Evolutionary conservation across 1,140 invertebrate species (phyloP).

Genomic region (Pseudomyrmex concolor): DNA sequence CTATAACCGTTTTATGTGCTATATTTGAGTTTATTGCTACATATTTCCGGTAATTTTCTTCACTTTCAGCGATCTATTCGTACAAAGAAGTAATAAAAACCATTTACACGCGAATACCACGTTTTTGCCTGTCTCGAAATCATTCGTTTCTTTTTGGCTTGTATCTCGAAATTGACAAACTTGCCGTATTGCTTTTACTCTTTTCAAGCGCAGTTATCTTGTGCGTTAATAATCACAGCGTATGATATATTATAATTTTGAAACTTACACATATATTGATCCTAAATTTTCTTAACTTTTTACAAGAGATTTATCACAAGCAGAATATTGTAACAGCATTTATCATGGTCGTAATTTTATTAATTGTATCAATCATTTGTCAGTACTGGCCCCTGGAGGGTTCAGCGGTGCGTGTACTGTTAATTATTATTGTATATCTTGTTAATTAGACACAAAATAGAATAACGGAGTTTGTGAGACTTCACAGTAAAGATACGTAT

Average conservation of each 20-base stretch:
- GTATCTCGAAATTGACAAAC: slow-evolving; percentile 16
- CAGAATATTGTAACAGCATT: slow-evolving; percentile 53
- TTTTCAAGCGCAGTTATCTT: not conserved
- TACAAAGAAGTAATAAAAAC: slow-evolving; percentile 27
- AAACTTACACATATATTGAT: not conserved
- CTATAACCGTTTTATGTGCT: slow-evolving; percentile 61
- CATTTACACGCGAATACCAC: slow-evolving; percentile 13
- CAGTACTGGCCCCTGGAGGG: slow-evolving; percentile 69
- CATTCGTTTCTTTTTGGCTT: slow-evolving; percentile 23
- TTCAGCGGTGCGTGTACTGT: slow-evolving; percentile 26
- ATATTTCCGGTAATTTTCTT: slow-evolving; percentile 38
- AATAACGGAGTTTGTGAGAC: slow-evolving; percentile 3
- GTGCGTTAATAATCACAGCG: not conserved
- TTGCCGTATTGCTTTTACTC: slow-evolving; percentile 53
- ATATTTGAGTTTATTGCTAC: slow-evolving; percentile 67
- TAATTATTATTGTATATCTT: slow-evolving; percentile 56
- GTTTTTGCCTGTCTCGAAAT: slow-evolving; percentile 44
- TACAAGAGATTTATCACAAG: slow-evolving; percentile 43
- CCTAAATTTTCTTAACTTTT: slow-evolving; percentile 52
- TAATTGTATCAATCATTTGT: slow-evolving; percentile 56
- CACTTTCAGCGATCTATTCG: slow-evolving; percentile 39
- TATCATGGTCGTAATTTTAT: slow-evolving; percentile 56
- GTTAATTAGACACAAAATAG: slow-evolving; percentile 19
- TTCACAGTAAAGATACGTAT: not conserved
- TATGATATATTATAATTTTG: not conserved